Percentiles rank a stretch among this genome's conserved stretches.
These are phyloP conservation scores for Verasper variegatus DNA, from an alignment of 2,113 vertebrate genomes.

Conservation along the genomic window DNA sequence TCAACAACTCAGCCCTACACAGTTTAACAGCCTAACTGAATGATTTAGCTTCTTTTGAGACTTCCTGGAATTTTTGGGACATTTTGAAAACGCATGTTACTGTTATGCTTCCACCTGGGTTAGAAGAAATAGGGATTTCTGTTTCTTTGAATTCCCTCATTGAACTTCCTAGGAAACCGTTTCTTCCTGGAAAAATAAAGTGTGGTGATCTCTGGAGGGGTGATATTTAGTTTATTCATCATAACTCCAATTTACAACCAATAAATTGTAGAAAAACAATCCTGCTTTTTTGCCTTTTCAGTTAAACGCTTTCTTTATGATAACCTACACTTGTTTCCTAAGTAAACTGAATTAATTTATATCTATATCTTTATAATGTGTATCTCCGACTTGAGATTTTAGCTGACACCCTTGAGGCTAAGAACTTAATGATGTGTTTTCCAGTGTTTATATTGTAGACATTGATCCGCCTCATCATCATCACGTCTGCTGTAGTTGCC, in stretches of 20 bases:
- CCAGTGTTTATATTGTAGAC: background rate
- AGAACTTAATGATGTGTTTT: conserved; percentile 2
- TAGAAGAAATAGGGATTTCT: too few relatives aligned
- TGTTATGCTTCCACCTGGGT: too few relatives aligned
- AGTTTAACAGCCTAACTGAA: too few relatives aligned
- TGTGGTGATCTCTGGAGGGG: background rate
- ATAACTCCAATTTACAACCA: background rate
- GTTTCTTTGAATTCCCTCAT: too few relatives aligned
- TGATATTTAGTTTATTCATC: background rate
- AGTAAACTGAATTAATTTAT: background rate
- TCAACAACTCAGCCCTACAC: too few relatives aligned
- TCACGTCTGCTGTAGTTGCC: conserved; percentile 12
- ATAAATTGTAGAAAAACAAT: background rate
- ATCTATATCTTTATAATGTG: background rate
- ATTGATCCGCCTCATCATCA: background rate
- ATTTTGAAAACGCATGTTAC: too few relatives aligned
- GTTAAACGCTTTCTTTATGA: too few relatives aligned
- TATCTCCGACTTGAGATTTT: background rate
- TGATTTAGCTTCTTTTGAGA: too few relatives aligned
- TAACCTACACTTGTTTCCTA: background rate
- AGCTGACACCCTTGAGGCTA: conserved; percentile 1
- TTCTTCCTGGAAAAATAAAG: background rate
- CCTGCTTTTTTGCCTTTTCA: background rate
- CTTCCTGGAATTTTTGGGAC: too few relatives aligned
- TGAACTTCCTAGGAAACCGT: too few relatives aligned